Conservation (phyloP, 1,140 invertebrate genomes). For the Eriocheir sinensis region DNA sequence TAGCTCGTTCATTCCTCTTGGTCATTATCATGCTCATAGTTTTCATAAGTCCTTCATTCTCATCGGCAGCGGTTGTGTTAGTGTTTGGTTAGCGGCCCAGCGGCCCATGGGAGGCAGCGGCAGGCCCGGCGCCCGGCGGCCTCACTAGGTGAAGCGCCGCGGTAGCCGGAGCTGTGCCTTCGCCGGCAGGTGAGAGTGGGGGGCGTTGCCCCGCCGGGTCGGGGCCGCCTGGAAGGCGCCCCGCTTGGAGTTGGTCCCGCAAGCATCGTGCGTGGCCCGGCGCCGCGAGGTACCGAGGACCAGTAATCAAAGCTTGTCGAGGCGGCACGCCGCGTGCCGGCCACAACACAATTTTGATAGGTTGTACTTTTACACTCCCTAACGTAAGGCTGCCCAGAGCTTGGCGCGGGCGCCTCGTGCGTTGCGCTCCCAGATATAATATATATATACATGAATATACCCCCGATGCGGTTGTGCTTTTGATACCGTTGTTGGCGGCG, state of each 20-base stretch:
- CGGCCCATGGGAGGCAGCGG: neutral
- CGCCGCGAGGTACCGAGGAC: neutral
- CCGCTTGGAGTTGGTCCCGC: neutral
- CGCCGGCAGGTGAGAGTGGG: neutral
- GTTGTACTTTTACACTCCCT: constrained; percentile 13
- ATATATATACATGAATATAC: neutral
- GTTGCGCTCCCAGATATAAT: neutral
- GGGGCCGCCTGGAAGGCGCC: neutral
- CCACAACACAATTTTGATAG: constrained; percentile 23
- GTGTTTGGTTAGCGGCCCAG: neutral
- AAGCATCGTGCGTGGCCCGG: neutral
- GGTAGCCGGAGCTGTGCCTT: neutral
- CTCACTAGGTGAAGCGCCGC: neutral
- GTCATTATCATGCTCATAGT: neutral
- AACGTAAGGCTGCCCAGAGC: neutral
- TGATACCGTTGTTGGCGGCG: neutral
- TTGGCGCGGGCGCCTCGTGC: neutral
- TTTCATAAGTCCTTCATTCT: constrained; percentile 1
- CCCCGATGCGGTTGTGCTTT: neutral
- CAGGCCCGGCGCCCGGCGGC: neutral
- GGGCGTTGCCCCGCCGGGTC: neutral
- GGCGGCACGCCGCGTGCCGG: neutral
- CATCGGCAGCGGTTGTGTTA: constrained; percentile 10
- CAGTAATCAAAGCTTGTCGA: neutral
- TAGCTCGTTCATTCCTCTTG: neutral